Base-by-base conservation (phyloP, 2,888 invertebrate genomes). In the Agrochola macilenta region DNA sequence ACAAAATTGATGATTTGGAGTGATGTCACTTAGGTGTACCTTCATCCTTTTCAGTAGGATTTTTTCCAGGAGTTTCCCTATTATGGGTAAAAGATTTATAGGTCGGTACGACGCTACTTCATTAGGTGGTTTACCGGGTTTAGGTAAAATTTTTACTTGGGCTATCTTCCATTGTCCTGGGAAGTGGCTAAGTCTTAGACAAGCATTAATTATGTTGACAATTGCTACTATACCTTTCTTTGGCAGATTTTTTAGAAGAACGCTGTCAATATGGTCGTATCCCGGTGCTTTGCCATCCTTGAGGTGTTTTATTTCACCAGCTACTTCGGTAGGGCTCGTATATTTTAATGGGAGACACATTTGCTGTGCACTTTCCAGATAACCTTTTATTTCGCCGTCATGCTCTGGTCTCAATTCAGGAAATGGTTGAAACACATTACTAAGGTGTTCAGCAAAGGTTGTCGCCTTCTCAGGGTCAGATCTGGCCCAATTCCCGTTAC, bases 151-250 rank as follows among this genome's bases (percentile, higher is more conserved):
- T n/a, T 11, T 57, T 57, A 57, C 54, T 11, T 57, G n/a, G 5
- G n/a, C 57, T 57, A n/a, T 57, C n/a, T n/a, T 57, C 57, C n/a
- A n/a, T n/a, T n/a, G 12, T n/a, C n/a, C 57, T n/a, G 57, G n/a
- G 4, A n/a, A n/a, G 23, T n/a, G 23, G 54, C 54, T 23, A 20
- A 8, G 54, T 54, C 23, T 54, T n/a, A n/a, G n/a, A 12, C n/a
- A 57, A 12, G 57, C n/a, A n/a, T 57, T 57, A 57, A 57, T n/a
- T 57, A 57, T 57, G 57, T 57, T n/a, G n/a, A 57, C n/a, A 57
- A 57, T 57, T 57, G 12, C 57, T n/a, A 57, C 54, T 30, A 30
- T 11, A 54, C 43, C 43, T 30, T 30, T 30, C 0, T 12, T 11
- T 43, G 43, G 43, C 43, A 43, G 43, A 11, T 12, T 46, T 46